These are phyloP conservation scores for Andrena dorsata DNA, from an alignment of 2,888 invertebrate genomes.

Conservation along the genomic window DNA sequence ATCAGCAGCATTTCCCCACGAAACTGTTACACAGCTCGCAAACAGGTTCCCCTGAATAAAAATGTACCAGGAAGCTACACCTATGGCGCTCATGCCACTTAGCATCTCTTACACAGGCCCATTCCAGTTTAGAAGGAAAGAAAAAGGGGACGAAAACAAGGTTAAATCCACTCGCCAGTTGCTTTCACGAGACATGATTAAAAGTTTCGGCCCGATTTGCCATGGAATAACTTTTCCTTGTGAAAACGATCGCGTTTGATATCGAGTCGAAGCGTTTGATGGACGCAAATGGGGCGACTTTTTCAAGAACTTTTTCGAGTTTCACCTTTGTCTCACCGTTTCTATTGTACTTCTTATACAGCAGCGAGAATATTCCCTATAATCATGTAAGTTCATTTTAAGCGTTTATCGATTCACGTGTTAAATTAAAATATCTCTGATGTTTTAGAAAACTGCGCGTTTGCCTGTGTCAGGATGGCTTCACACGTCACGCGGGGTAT, in stretches of 20 bases:
- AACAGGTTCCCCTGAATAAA: slow-evolving; percentile 23
- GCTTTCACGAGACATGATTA: slow-evolving; percentile 13
- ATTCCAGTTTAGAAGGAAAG: slow-evolving; percentile 20
- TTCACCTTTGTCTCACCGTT: neutral
- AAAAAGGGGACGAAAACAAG: slow-evolving; percentile 7
- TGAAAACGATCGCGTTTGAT: neutral
- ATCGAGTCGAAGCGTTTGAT: neutral
- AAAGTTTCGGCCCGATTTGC: slow-evolving; percentile 7
- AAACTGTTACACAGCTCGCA: slow-evolving; percentile 10
- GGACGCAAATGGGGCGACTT: neutral
- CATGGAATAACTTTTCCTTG: neutral
- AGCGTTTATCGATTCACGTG: too few relatives aligned
- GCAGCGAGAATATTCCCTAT: too few relatives aligned
- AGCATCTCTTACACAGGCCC: neutral
- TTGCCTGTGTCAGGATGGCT: neutral
- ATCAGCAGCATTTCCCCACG: slow-evolving; percentile 13
- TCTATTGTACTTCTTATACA: neutral
- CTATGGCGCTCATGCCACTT: slow-evolving; percentile 7
- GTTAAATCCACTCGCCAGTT: slow-evolving; percentile 12
- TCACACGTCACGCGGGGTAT: neutral
- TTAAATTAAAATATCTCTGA: too few relatives aligned
- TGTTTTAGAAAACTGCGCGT: too few relatives aligned
- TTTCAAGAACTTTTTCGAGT: neutral
- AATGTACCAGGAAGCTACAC: slow-evolving; percentile 25
- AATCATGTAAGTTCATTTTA: too few relatives aligned